Base-by-base conservation (phyloP, 2,113 vertebrate genomes). In the Gobius niger region DNA sequence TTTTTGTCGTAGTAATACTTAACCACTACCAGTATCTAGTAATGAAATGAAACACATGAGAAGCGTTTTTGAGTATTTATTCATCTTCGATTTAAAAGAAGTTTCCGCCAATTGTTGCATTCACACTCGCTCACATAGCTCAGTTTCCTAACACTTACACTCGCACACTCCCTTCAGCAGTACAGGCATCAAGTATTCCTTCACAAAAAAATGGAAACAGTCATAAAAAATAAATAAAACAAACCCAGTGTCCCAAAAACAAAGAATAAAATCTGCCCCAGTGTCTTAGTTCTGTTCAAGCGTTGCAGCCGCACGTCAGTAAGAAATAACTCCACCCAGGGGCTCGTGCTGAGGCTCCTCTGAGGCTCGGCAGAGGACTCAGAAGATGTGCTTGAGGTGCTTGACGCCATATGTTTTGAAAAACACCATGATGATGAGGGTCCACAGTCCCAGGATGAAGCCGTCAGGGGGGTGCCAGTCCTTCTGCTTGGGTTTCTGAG, bases 401-500 rank as follows among this genome's bases (percentile, higher is more conserved):
- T 97, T 98, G 84, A 97, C 91, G 76, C 97, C 98, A 0, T 99
- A 99, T 4, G 95, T 95, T 92, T 96, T 95, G 85, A 99, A 99
- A 92, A 99, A 99, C 79, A 99, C 93, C 89, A 99, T 92, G 71
- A 99, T 93, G 87, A 99, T 99, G 65, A 99, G 88, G 7, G 96
- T 95, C 98, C 98, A 99, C 34, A 99, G 88, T 73, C 96, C 95
- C 69, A 99, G 94, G 92, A 98, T 99, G 90, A 99, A 99, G 56
- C 97, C 98, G 11, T 97, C 96, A 2, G 97, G 98, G 77, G 98
- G 98, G 82, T 99, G 98, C 98, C 98, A 99, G 79, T 98, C 95
- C 78, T 93, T 98, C 86, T 91, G 95, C 79, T 98, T 98, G n/a
- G 96, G 95, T 90, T 99, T 99, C 98, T 91, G 76, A 40, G 44